Evolutionary conservation across 1,140 invertebrate genomes (phyloP).

Genomic region (Calycopis cecrops): DNA sequence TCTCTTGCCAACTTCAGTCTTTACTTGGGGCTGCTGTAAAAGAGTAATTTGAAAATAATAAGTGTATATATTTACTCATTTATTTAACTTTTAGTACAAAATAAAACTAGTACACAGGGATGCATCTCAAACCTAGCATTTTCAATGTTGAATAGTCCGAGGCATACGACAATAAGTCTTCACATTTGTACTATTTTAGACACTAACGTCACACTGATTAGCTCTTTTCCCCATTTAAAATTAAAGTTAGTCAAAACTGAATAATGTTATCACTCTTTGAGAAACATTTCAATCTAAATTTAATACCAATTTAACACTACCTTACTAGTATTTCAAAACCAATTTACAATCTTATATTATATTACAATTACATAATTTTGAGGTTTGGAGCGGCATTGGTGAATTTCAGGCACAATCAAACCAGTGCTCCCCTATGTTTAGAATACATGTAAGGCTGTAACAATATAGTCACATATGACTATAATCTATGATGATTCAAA

Average conservation of each 20-base stretch:
- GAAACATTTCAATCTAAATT: conserved; percentile 49
- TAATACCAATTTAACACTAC: conserved; percentile 54
- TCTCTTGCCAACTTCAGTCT: background rate
- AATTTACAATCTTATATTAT: conserved; percentile 58
- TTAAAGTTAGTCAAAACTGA: conserved; percentile 68
- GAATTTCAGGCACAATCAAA: conserved; percentile 72
- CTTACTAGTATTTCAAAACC: conserved; percentile 53
- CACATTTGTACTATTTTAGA: conserved; percentile 77
- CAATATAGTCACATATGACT: conserved; percentile 11
- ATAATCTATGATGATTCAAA: conserved; percentile 13
- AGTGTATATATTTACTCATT: conserved; percentile 62
- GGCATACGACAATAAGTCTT: conserved; percentile 76
- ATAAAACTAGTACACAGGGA: conserved; percentile 76
- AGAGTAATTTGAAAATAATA: conserved; percentile 6
- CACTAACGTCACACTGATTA: conserved; percentile 71
- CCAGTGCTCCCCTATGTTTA: conserved; percentile 65
- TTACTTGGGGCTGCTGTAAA: no score
- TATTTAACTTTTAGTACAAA: conserved; percentile 76
- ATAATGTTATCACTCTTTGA: conserved; percentile 73
- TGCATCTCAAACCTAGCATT: conserved; percentile 76
- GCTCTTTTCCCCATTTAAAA: conserved; percentile 66
- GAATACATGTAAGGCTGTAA: conserved; percentile 51
- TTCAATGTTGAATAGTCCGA: conserved; percentile 72
- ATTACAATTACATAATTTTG: conserved; percentile 69
- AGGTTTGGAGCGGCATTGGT: conserved; percentile 73